Evolutionary conservation across 2,113 vertebrate species (phyloP), one percentile per base, ranked within the genome.

Genomic region (Clinocottus analis): DNA sequence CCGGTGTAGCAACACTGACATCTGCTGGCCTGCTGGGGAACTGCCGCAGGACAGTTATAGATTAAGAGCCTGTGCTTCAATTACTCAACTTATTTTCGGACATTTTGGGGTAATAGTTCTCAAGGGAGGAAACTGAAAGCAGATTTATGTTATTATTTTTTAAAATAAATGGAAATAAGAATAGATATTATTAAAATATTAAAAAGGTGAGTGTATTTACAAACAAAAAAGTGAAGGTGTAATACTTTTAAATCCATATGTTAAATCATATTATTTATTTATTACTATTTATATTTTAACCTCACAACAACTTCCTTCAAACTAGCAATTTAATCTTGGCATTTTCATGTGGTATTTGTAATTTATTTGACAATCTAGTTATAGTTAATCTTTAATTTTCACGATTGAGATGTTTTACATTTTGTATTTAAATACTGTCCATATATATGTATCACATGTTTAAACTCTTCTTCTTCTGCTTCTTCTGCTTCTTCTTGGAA

Each of bases 1-100:
- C n/a, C 1, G 4, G 2, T 80, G 88, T 0, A 76, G 75, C 88
- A 60, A 89, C 83, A 92, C 72, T 87, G 92, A 86, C 90, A 87
- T 75, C 92, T 90, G 7, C 19, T 83, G 92, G 79, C 8, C 9
- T 2, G 14, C 37, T 7, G 4, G 10, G 0, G 2, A 65, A 78
- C 60, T 68, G 56, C n/a, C 23, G 2, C 13, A 31, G 62, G 39
- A 65, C 19, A n/a, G 14, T 45, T 51, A n/a, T n/a, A 11, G n/a
- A 4, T 16, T 12, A 13, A 10, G 10, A 13, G 21, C n/a, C 3
- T 63, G n/a, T 63, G 35, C 13, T n/a, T 63, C 21, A 25, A 25
- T 6, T 7, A 7, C 23, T 39, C 11, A 61, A 5, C 21, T 11
- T 23, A n/a, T 23, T 29, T 58, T 6, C 5, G 13, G 25, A 29